Base-by-base conservation (phyloP, 2,888 invertebrate species). In the Drosophila subsilvestris region DNA sequence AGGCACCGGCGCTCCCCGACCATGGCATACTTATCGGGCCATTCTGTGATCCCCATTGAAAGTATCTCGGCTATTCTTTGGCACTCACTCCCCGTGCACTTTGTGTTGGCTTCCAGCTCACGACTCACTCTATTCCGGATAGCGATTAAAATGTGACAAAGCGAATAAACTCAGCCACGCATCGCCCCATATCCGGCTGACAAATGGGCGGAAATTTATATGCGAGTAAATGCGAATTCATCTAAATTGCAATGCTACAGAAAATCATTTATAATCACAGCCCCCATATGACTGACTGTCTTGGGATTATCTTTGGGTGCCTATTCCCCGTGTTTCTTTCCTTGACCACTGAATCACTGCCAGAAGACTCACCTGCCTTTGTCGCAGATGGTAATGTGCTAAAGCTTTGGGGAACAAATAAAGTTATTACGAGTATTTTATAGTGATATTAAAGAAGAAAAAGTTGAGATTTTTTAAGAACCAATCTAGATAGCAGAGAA, bases 251-350 rank as follows among this genome's bases (percentile, higher is more conserved):
- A 76, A 65, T 47, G 68, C 50, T 69, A 61, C 74, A 61, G 50
- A 65, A 81, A 76, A 73, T 69, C 81, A 82, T 82, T 84, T 81
- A 77, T 77, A 79, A 84, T 84, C 76, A 72, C 68, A 44, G 53
- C 9, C 43, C 6, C 42, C 48, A 57, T 49, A 50, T 57, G 74
- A 43, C 43, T 17, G 49, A 32, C 57, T 32, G 48, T 49, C 32
- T 17, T 44, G 17, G n/a, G 14, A 51, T 4, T 50, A 8, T 18
- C 48, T 12, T 37, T 14, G 6, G 14, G 4, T 6, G 14, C 14
- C 37, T 6, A 6, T 14, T 5, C 37, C 7, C 1, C 2, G 7
- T 6, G n/a, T 37, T 37, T 1, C 10, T 12, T 32, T 32, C 32
- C 12, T 32, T 32, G 32, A 32, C 32, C 32, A 32, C 12, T 32